phyloP scores from a whole-genome alignment of 2,113 vertebrate species.

The Dryoscopus gambensis region DNA sequence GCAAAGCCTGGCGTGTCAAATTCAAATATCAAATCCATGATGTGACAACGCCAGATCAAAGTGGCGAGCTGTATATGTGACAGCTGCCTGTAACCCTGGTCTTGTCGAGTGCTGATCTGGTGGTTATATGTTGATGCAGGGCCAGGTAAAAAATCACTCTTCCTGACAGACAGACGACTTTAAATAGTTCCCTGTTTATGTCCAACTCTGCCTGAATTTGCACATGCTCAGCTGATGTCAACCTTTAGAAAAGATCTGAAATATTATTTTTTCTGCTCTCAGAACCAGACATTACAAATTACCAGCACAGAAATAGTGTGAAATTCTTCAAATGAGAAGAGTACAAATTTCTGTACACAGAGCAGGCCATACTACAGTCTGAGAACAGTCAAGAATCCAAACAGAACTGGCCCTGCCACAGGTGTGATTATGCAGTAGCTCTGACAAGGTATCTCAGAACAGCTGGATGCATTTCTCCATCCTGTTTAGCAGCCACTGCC shows the following conservation, averaged over 20 bases:
- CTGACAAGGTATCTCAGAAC: not conserved
- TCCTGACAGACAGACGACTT: not conserved
- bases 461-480: not conserved
- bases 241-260: not conserved
- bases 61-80: not conserved
- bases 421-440: not conserved
- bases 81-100: not conserved
- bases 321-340: not conserved
- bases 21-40: not conserved
- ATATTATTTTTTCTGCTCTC: not conserved
- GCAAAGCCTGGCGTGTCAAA: not conserved
- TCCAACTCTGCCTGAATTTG: not conserved
- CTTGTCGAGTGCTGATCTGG: not conserved
- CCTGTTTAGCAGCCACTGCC: not conserved
- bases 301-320: not conserved
- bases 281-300: not conserved
- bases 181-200: not conserved
- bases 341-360: rapidly evolving
- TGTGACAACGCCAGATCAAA: not conserved
- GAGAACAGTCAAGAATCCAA: not conserved
- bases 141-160: not conserved
- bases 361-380: no score
- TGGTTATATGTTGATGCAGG: not conserved
- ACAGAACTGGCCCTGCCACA: not conserved
- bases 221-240: not conserved